These are phyloP conservation scores for Grammomys surdaster DNA, from an alignment of 2,113 vertebrate species.

Conservation along the genomic window DNA sequence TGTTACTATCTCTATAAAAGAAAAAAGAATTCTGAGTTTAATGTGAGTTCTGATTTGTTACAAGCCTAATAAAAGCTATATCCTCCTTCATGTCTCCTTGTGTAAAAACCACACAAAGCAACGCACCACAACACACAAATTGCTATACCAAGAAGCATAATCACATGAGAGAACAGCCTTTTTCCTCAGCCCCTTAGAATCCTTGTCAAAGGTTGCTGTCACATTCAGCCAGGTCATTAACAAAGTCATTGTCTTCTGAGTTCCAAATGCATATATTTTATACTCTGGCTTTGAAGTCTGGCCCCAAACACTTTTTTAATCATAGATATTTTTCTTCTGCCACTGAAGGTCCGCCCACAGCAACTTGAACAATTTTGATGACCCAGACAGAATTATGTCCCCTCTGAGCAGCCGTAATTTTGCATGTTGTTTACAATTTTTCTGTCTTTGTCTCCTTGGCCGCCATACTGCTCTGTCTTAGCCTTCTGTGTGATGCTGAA, in stretches of 20 bases:
- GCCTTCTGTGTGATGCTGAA: background rate
- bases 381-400: background rate
- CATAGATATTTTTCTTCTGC: constrained; percentile 23
- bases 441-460: background rate
- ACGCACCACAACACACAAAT: background rate
- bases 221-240: background rate
- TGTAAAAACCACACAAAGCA: constrained; percentile 8
- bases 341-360: background rate
- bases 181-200: background rate
- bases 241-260: background rate
- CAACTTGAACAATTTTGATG: background rate
- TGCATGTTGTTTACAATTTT: background rate
- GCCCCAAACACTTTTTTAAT: background rate
- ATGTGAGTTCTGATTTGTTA: background rate
- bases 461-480: background rate
- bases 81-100: background rate
- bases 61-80: constrained; percentile 21
- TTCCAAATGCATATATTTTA: constrained; percentile 18
- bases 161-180: background rate
- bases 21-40: background rate
- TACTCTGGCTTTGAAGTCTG: constrained; percentile 28
- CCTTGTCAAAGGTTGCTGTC: background rate
- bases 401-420: background rate
- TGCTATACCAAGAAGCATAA: background rate
- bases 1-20: background rate